These are phyloP conservation scores for Prolemur simus DNA, from an alignment of 2,113 vertebrate genomes.

Conservation along the genomic window DNA sequence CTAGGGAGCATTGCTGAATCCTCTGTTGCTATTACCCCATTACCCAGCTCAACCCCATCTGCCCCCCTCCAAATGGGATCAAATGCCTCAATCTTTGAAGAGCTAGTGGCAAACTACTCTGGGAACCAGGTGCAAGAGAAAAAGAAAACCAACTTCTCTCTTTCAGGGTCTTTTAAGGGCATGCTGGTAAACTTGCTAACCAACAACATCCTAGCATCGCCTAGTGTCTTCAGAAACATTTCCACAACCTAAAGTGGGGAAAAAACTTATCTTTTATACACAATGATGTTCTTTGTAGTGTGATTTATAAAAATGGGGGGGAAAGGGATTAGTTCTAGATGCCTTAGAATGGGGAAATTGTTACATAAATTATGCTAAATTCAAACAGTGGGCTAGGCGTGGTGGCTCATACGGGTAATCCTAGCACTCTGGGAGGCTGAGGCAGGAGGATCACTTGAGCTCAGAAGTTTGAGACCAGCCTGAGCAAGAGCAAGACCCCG, in stretches of 20 bases:
- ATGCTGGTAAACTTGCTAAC: not conserved
- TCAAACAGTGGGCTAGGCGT: not conserved
- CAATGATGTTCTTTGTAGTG: not conserved
- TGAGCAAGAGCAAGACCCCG: too few species aligned
- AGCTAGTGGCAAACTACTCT: not conserved
- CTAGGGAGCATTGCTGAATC: not conserved
- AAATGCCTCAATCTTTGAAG: not conserved
- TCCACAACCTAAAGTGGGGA: not conserved
- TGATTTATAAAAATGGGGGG: not conserved
- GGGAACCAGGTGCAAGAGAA: not conserved
- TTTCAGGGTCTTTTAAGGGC: not conserved
- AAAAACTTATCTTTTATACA: not conserved
- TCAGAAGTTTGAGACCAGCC: too few species aligned
- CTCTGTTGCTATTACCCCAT: not conserved
- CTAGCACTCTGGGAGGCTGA: too few species aligned
- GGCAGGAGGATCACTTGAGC: too few species aligned
- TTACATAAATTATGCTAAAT: not conserved
- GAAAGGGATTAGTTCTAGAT: not conserved
- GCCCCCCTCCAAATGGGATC: not conserved
- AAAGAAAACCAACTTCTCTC: not conserved
- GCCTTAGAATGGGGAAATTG: not conserved
- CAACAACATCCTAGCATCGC: not conserved
- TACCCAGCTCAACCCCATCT: not conserved
- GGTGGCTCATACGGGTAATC: too few species aligned
- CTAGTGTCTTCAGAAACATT: not conserved